phyloP scores from a whole-genome alignment of 2,888 invertebrate genomes.

The Philereme transversata region DNA sequence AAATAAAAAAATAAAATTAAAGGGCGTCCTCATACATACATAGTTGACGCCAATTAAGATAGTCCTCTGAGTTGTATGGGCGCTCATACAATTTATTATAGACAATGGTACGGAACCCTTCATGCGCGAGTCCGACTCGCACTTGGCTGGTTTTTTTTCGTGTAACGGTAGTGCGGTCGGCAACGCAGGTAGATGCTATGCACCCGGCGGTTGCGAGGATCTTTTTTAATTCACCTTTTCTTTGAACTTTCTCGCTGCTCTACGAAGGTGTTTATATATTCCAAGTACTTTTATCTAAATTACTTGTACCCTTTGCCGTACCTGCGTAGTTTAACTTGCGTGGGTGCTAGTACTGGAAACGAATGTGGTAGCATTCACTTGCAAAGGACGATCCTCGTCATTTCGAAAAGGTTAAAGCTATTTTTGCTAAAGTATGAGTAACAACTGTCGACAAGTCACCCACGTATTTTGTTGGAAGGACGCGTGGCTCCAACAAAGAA shows the following conservation, averaged over 20 bases:
- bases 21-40: too few species aligned
- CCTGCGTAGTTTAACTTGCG: slow-evolving; percentile 31
- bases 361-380: slow-evolving; percentile 24
- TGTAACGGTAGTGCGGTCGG: slow-evolving; percentile 60
- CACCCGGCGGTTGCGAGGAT: slow-evolving; percentile 46
- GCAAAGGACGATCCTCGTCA: slow-evolving; percentile 24
- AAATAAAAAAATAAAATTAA: too few species aligned
- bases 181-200: slow-evolving; percentile 62
- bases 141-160: too few species aligned
- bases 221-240: slow-evolving; percentile 54
- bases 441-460: slow-evolving; percentile 35
- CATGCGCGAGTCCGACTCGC: too few species aligned
- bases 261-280: slow-evolving; percentile 23
- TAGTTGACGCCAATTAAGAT: too few species aligned
- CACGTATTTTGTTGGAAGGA: slow-evolving; percentile 40
- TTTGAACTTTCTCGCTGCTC: slow-evolving; percentile 48
- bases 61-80: too few species aligned
- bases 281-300: slow-evolving; percentile 29
- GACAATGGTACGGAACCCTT: too few species aligned
- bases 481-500: slow-evolving; percentile 55
- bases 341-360: slow-evolving; percentile 28
- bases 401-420: slow-evolving; percentile 27
- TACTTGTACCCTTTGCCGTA: slow-evolving; percentile 12
- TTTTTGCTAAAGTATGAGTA: slow-evolving; percentile 20
- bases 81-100: too few species aligned